phyloP scores from a whole-genome alignment of 2,888 invertebrate species.

The Nomada fucata region DNA sequence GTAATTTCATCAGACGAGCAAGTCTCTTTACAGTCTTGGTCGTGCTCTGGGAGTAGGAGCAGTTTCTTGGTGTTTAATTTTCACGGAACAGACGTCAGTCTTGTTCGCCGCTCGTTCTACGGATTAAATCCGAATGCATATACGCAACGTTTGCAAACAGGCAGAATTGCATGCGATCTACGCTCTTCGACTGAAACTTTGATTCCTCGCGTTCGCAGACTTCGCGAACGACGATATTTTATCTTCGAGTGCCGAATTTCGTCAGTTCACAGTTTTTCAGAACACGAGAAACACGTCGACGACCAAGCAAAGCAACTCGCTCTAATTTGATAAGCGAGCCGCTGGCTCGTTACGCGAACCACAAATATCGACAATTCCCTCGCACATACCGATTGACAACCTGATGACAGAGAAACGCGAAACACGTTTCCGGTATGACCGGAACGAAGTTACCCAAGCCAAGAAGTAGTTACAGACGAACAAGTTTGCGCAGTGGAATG shows the following conservation, averaged over 20 bases:
- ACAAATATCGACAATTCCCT: slow-evolving; percentile 37
- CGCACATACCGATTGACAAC: slow-evolving; percentile 48
- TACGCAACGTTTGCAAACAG: slow-evolving; percentile 27
- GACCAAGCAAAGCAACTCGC: too few relatives aligned
- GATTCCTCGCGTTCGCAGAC: slow-evolving; percentile 65
- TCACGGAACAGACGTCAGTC: slow-evolving; percentile 17
- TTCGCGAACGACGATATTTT: slow-evolving; percentile 76
- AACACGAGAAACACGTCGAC: slow-evolving; percentile 32
- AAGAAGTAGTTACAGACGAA: slow-evolving; percentile 54
- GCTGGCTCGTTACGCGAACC: slow-evolving; percentile 12
- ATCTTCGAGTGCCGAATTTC: slow-evolving; percentile 64
- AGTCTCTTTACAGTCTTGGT: slow-evolving; percentile 32
- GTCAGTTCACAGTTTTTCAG: slow-evolving; percentile 51
- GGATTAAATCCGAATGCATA: slow-evolving; percentile 48
- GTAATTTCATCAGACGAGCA: slow-evolving; percentile 50
- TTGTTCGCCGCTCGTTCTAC: slow-evolving; percentile 27
- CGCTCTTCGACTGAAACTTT: slow-evolving; percentile 59
- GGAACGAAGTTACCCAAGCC: slow-evolving; percentile 53
- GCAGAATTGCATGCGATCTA: slow-evolving; percentile 55
- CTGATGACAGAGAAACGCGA: slow-evolving; percentile 53
- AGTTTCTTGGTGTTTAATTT: slow-evolving; percentile 45
- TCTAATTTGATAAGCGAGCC: too few relatives aligned
- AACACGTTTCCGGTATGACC: slow-evolving; percentile 56
- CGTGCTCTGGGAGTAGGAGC: background rate
- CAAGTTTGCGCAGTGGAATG: slow-evolving; percentile 55